Conservation (phyloP, 2,888 invertebrate genomes). For the Philaethria dido region DNA sequence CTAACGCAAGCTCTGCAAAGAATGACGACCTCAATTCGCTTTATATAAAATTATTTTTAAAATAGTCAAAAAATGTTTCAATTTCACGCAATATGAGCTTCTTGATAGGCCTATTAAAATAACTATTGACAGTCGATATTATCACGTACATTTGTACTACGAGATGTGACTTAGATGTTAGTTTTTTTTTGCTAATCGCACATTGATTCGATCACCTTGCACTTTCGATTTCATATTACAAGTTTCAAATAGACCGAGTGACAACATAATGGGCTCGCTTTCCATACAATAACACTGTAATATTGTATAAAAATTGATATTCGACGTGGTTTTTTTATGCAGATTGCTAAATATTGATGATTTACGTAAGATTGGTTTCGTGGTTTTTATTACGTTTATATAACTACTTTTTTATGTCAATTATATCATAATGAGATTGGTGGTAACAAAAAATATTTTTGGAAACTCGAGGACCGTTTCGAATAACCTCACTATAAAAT, state of each 20-base stretch:
- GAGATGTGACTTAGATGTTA: conserved; percentile 56
- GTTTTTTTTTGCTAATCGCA: conserved; percentile 62
- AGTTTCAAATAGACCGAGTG: conserved; percentile 44
- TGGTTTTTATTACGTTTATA: conserved; percentile 13
- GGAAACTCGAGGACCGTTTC: not conserved
- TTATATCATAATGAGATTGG: not conserved
- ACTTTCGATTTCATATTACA: conserved; percentile 69
- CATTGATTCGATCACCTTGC: conserved; percentile 67
- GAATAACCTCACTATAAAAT: not conserved
- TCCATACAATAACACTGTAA: conserved; percentile 38
- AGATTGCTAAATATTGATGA: conserved; percentile 15
- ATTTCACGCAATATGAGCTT: conserved; percentile 81
- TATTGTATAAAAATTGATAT: conserved; percentile 28
- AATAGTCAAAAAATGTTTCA: conserved; percentile 57
- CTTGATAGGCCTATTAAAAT: conserved; percentile 72
- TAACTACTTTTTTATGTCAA: conserved; percentile 7
- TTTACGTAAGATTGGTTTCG: conserved; percentile 17
- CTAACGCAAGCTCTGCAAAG: not conserved
- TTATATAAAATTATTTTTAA: conserved; percentile 43
- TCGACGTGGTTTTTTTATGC: conserved; percentile 21
- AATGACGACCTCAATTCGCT: conserved; percentile 23
- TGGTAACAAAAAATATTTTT: not conserved
- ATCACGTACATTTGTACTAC: conserved; percentile 15
- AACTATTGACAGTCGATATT: conserved; percentile 55
- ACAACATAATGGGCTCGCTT: conserved; percentile 40